Conservation (phyloP, 2,888 invertebrate species). For the Ditula angustiorana region DNA sequence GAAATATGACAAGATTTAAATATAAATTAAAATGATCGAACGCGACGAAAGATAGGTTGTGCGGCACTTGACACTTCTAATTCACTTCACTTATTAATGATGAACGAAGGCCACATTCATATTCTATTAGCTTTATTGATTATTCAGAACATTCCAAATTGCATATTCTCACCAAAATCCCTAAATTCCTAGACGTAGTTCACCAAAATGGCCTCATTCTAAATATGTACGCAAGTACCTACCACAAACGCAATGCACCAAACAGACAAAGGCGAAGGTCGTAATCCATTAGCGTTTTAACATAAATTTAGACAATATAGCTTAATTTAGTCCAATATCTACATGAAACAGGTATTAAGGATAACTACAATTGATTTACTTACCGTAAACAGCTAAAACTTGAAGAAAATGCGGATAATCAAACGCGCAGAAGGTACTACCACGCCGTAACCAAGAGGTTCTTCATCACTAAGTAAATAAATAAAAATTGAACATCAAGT, state of each 20-base stretch:
- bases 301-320: conserved; percentile 43
- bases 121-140: conserved; percentile 1
- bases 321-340: neutral
- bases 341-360: neutral
- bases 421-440: conserved; percentile 80
- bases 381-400: conserved; percentile 77
- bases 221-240: conserved; percentile 58
- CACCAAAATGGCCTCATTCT: conserved; percentile 53
- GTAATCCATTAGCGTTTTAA: conserved; percentile 66
- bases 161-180: neutral
- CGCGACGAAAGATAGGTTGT: conserved; percentile 18
- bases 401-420: conserved; percentile 76
- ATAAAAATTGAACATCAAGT: conserved; percentile 85
- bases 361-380: conserved; percentile 59
- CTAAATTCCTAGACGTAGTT: conserved; percentile 15
- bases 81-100: conserved; percentile 18
- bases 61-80: conserved; percentile 34
- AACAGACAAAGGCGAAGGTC: conserved; percentile 85
- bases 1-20: neutral
- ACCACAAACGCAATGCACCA: conserved; percentile 83
- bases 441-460: conserved; percentile 84
- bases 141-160: neutral
- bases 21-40: neutral
- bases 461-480: conserved; percentile 85
- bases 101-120: conserved; percentile 9